Percentiles rank a stretch among this genome's conserved stretches.
Evolutionary conservation across 2,797 vertebrate species (phyloP).

Genomic region (Acanthurus leucopareius): DNA sequence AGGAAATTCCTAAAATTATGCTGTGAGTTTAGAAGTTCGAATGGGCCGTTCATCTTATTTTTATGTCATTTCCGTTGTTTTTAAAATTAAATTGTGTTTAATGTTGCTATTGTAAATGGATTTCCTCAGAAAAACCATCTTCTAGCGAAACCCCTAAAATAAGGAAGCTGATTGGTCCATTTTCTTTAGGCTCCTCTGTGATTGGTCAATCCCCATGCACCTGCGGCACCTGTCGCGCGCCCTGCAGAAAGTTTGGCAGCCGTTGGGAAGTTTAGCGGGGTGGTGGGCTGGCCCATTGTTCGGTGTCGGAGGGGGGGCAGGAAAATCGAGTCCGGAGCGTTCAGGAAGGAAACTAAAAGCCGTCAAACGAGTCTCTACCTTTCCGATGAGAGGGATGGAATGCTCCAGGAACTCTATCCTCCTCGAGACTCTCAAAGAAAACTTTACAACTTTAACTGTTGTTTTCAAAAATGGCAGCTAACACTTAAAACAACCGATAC

Average conservation of each 20-base stretch:
- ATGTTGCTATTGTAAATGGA: too few species aligned
- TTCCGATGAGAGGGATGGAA: slow-evolving; percentile 59
- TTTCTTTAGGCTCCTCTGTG: slow-evolving; percentile 45
- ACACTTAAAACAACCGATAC: accelerated
- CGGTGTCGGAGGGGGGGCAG: slow-evolving; percentile 27
- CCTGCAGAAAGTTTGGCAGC: slow-evolving; percentile 63
- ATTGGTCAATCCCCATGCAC: slow-evolving; percentile 51
- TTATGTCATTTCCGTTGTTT: not conserved
- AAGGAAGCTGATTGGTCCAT: slow-evolving; percentile 56
- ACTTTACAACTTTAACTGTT: slow-evolving; percentile 35
- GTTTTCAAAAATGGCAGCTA: not conserved
- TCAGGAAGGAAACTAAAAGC: slow-evolving; percentile 67
- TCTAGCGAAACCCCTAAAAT: accelerated
- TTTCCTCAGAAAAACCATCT: not conserved
- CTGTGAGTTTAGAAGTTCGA: too few species aligned
- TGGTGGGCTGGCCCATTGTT: slow-evolving; percentile 76
- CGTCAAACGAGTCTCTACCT: slow-evolving; percentile 53
- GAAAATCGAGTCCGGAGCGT: slow-evolving; percentile 12
- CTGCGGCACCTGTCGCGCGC: slow-evolving; percentile 71
- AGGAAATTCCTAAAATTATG: too few species aligned
- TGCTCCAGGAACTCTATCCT: slow-evolving; percentile 80
- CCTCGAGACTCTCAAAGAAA: slow-evolving; percentile 57
- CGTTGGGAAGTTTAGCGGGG: slow-evolving; percentile 47
- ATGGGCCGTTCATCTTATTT: not conserved
- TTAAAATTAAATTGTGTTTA: not conserved